phyloP scores from a whole-genome alignment of 2,888 invertebrate species.

The Pinctada fucata region DNA sequence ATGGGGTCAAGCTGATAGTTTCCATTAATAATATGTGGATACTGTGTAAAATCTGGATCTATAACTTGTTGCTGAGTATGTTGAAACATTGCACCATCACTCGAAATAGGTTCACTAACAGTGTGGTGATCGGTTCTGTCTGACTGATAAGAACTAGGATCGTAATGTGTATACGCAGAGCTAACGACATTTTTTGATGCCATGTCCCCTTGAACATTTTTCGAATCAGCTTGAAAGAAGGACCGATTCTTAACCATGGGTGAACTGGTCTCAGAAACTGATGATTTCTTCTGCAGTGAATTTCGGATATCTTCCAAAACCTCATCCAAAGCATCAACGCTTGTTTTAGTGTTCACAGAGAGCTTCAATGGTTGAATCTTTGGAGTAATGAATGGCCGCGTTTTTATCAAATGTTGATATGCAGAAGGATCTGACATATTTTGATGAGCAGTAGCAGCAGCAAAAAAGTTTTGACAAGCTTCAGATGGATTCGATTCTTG shows the following conservation, averaged over 20 bases:
- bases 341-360: slow-evolving; percentile 52
- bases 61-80: slow-evolving; percentile 27
- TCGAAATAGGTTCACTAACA: not conserved
- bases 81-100: not conserved
- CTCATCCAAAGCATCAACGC: slow-evolving; percentile 67
- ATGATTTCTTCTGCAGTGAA: slow-evolving; percentile 63
- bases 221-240: not conserved
- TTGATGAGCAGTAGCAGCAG: slow-evolving; percentile 37
- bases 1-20: slow-evolving; percentile 68
- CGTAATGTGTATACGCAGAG: not conserved
- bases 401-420: slow-evolving; percentile 15
- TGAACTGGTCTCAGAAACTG: not conserved
- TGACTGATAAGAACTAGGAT: not conserved
- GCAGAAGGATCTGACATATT: slow-evolving; percentile 20
- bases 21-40: slow-evolving; percentile 62
- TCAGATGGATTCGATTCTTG: slow-evolving; percentile 8
- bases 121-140: not conserved
- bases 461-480: not conserved
- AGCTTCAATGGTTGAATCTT: slow-evolving; percentile 64
- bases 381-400: slow-evolving; percentile 61
- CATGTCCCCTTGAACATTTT: not conserved
- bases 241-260: not conserved
- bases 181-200: not conserved
- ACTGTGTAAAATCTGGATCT: slow-evolving; percentile 57
- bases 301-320: slow-evolving; percentile 67